Base-by-base conservation (phyloP, 2,113 vertebrate species). In the Lepisosteus osseus region DNA sequence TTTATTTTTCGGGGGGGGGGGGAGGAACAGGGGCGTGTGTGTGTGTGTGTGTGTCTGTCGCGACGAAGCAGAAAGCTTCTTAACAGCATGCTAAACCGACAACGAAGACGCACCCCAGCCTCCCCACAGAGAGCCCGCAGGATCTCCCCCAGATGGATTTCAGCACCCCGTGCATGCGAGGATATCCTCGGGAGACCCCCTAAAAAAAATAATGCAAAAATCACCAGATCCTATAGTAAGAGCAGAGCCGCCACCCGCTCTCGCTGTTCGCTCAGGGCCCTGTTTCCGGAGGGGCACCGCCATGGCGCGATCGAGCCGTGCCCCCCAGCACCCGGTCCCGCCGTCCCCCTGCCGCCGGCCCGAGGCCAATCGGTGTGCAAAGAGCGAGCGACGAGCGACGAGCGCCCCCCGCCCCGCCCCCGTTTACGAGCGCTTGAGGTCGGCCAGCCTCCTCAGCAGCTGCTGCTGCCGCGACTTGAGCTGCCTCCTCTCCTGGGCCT, bases 401-500 rank as follows among this genome's bases (percentile, higher is more conserved):
- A 1, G n/a, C 29, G 29, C 29, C 12, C 13, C 7, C 45, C 3
- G 14, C 41, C 13, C 13, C 41, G 4, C 41, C 41, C 11, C 41
- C 65, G 1, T 72, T 90, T 89, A 96, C 2, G 87, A 92, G 12
- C 91, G 93, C 76, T 95, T 94, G 64, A 98, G 89, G 57, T 92
- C 88, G 0, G 92, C 85, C 4, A 99, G 84, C 81, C 76, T 82
- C 78, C 92, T 93, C 73, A 96, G 90, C n/a, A 98, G 92, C 80
- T 94, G 92, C 77, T 86, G 87, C 70, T 94, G 94, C 43, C 84
- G 84, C 73, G 84, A 83, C 72, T 84, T 88, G 72, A 97, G 93
- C 63, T 93, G 94, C 71, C 90, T 91, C 81, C 94, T 97, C 88
- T 97, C 96, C 0, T 91, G 92, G 0, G 85, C 85, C 85, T 97